Conservation (phyloP, 2,888 invertebrate genomes). For the Andricus curvator region DNA sequence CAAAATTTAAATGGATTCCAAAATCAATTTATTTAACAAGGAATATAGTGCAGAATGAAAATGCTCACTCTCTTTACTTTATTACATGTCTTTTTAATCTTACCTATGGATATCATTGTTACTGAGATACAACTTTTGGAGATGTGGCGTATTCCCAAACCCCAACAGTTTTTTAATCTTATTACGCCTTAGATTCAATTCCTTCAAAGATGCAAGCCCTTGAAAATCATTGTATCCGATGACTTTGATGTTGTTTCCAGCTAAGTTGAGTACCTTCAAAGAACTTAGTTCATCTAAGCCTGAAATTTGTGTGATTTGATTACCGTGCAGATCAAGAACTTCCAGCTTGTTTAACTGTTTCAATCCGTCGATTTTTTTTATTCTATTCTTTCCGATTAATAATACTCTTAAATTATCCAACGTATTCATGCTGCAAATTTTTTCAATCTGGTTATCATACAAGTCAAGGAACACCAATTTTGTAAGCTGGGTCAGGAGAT, state of each 20-base stretch:
- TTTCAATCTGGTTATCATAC: constrained; percentile 96
- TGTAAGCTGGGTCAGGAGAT: constrained; percentile 81
- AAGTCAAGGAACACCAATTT: constrained; percentile 95
- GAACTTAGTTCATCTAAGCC: constrained; percentile 86
- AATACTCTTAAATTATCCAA: constrained; percentile 91
- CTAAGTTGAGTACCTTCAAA: constrained; percentile 94
- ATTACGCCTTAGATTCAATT: constrained; percentile 93
- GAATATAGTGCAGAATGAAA: no score
- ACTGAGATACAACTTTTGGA: constrained; percentile 90
- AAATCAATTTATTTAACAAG: no score
- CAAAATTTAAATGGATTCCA: no score
- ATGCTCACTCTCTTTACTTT: no score
- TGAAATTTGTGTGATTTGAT: constrained; percentile 88
- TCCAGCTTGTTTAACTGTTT: constrained; percentile 87
- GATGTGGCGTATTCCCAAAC: constrained; percentile 87
- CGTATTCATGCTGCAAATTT: constrained; percentile 88
- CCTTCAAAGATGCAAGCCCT: constrained; percentile 88
- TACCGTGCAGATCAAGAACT: constrained; percentile 95
- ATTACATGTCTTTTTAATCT: constrained; percentile 54
- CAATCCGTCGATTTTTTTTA: constrained; percentile 89
- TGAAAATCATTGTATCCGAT: constrained; percentile 88
- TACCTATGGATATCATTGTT: constrained; percentile 88
- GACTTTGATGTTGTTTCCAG: constrained; percentile 92
- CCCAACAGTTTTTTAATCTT: constrained; percentile 89
- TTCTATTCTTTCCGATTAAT: constrained; percentile 94